Evolutionary conservation across 2,888 invertebrate genomes (phyloP).

Genomic region (Lissocephala sabroskyi): DNA sequence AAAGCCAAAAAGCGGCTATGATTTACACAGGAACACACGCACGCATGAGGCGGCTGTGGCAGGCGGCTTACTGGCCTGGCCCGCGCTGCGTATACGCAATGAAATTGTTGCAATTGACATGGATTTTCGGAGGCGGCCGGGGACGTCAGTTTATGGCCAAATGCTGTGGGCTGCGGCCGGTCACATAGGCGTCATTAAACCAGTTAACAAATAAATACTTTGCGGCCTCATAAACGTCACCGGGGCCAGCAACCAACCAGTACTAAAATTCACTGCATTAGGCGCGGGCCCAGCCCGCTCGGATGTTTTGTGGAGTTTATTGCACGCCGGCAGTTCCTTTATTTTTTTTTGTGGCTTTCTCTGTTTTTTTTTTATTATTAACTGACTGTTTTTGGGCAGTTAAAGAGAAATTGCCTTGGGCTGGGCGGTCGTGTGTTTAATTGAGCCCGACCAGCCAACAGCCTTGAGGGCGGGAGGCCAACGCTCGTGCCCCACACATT

Average conservation of each 20-base stretch:
- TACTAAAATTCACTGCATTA: slow-evolving; percentile 6
- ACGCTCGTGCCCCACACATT: neutral
- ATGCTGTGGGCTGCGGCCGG: slow-evolving; percentile 10
- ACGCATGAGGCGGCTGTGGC: too few species aligned
- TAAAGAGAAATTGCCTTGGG: neutral
- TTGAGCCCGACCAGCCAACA: neutral
- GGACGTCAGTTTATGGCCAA: slow-evolving; percentile 33
- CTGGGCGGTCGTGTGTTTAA: neutral
- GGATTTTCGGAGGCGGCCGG: slow-evolving; percentile 44
- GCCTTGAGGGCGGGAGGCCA: neutral
- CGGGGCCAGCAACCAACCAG: neutral
- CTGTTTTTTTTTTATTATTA: slow-evolving; percentile 16
- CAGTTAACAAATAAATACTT: slow-evolving; percentile 62
- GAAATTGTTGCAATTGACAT: slow-evolving; percentile 26
- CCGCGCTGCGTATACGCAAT: neutral
- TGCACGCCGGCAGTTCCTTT: slow-evolving; percentile 1
- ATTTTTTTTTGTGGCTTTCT: slow-evolving; percentile 4
- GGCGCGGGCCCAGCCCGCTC: too few species aligned
- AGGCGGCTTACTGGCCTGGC: too few species aligned
- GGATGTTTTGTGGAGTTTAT: slow-evolving; percentile 10
- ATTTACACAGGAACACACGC: slow-evolving; percentile 34
- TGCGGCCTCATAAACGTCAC: slow-evolving; percentile 27
- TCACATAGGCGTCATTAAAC: slow-evolving; percentile 56
- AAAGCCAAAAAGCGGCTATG: slow-evolving; percentile 64
- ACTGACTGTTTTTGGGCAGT: neutral